These are phyloP conservation scores for Sinocyclocheilus anophthalmus DNA, from an alignment of 2,113 vertebrate genomes.

Conservation along the genomic window DNA sequence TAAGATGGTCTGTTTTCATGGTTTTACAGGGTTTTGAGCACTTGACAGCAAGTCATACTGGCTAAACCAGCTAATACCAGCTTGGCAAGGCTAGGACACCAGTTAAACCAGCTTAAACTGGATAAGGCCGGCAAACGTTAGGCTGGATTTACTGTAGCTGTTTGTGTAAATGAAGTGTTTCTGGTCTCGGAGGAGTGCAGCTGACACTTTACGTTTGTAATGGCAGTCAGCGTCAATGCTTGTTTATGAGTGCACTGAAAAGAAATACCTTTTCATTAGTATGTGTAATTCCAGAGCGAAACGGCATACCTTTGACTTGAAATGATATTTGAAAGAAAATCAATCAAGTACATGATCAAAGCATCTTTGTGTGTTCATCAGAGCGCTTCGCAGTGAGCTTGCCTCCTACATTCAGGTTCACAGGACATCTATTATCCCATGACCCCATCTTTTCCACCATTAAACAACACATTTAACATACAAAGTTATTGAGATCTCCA, in stretches of 20 bases:
- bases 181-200: neutral
- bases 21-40: neutral
- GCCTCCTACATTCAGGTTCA: neutral
- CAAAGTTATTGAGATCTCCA: constrained; percentile 15
- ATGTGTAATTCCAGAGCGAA: neutral
- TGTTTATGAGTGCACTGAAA: constrained; percentile 9
- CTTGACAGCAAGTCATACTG: neutral
- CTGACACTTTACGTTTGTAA: neutral
- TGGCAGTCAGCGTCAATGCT: neutral
- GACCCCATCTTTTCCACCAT: constrained; percentile 15
- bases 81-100: neutral
- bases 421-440: neutral
- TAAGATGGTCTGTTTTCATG: neutral
- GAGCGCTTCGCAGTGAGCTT: neutral
- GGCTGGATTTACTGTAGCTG: neutral
- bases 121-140: neutral
- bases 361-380: neutral
- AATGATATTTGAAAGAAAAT: constrained; percentile 30
- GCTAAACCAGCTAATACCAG: constrained; percentile 4
- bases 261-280: constrained; percentile 10
- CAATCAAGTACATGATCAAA: constrained; percentile 15
- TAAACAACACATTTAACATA: constrained; percentile 28
- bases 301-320: neutral
- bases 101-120: neutral
- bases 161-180: neutral